Evolutionary conservation across 2,113 vertebrate species (phyloP).

Genomic region (Edolisoma coerulescens): DNA sequence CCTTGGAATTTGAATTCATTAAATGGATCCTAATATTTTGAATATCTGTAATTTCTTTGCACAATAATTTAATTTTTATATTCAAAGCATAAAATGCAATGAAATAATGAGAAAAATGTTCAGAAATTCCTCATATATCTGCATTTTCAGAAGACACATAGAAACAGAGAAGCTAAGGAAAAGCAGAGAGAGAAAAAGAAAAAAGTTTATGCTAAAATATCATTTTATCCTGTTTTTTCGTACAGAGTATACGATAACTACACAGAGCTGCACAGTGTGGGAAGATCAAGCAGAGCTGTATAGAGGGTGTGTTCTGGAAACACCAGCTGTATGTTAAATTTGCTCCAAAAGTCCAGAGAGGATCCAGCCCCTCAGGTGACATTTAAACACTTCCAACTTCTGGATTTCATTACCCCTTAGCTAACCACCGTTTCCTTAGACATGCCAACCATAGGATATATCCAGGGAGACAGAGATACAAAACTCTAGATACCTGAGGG

Average conservation of each 20-base stretch:
- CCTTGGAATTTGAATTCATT: neutral
- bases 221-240: neutral
- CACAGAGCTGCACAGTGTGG: neutral
- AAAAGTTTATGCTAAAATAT: neutral
- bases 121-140: neutral
- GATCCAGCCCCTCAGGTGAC: neutral
- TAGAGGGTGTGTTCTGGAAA: neutral
- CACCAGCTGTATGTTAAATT: neutral
- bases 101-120: neutral
- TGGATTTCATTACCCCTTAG: neutral
- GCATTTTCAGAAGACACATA: neutral
- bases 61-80: neutral
- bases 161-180: neutral
- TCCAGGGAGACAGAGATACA: neutral
- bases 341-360: neutral
- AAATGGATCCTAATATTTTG: neutral
- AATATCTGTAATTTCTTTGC: neutral
- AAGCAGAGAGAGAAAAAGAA: neutral
- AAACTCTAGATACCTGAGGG: neutral
- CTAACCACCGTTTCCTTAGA: neutral
- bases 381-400: neutral
- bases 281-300: neutral
- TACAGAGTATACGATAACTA: neutral
- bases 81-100: neutral
- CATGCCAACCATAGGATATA: neutral